These are phyloP conservation scores for Mycetomoellerius zeteki DNA, from an alignment of 1,140 invertebrate genomes.

Conservation along the genomic window DNA sequence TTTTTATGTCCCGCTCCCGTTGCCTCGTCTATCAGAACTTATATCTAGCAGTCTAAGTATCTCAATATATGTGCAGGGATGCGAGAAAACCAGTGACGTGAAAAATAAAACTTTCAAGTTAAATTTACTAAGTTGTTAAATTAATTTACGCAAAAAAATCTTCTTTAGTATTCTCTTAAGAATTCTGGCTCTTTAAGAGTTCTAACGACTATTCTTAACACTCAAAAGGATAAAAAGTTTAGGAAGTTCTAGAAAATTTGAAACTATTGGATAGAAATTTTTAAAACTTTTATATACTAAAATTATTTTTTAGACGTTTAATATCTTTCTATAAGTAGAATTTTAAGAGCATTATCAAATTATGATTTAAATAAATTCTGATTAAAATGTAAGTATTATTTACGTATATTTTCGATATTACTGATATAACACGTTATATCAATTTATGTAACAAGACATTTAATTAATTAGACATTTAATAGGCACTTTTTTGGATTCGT, in stretches of 20 bases:
- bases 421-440: background rate
- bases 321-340: background rate
- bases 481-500: background rate
- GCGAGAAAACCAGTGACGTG: background rate
- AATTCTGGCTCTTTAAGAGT: background rate
- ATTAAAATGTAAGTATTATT: slow-evolving; percentile 1
- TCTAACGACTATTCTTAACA: background rate
- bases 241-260: background rate
- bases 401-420: background rate
- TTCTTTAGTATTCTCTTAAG: background rate
- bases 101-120: background rate
- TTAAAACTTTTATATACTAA: background rate
- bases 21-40: slow-evolving; percentile 14
- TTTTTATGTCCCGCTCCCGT: slow-evolving; percentile 40
- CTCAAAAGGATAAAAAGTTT: background rate
- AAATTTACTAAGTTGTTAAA: slow-evolving; percentile 12
- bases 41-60: background rate
- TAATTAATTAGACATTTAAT: too few species aligned
- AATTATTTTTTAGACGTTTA: background rate
- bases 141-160: slow-evolving; percentile 5
- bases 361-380: background rate
- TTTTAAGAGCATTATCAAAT: background rate
- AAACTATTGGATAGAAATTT: background rate
- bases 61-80: slow-evolving; percentile 8
- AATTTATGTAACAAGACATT: too few species aligned